phyloP scores from a whole-genome alignment of 2,888 invertebrate genomes.

The Agelastica alni region DNA sequence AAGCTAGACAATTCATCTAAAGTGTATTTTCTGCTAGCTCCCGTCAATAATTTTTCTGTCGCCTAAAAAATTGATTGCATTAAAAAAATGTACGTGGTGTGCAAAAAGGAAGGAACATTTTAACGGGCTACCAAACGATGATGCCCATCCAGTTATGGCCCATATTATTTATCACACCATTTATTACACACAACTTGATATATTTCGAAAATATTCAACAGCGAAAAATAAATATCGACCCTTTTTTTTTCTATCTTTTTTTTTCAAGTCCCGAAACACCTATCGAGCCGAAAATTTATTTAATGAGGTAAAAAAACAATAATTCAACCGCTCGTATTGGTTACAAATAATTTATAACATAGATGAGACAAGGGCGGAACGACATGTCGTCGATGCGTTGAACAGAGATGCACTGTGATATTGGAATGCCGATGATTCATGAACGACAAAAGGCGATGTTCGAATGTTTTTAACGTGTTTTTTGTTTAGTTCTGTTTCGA shows the following conservation, averaged over 20 bases:
- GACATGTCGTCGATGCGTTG: conserved; percentile 10
- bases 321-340: conserved; percentile 54
- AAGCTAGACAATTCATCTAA: no score
- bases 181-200: conserved; percentile 53
- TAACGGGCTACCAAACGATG: conserved; percentile 24
- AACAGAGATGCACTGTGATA: conserved; percentile 38
- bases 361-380: conserved; percentile 37
- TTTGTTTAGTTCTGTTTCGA: conserved; percentile 54
- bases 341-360: conserved; percentile 53
- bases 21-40: no score
- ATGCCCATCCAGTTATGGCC: conserved; percentile 30
- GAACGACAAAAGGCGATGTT: conserved; percentile 57
- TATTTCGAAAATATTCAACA: conserved; percentile 53
- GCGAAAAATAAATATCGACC: conserved; percentile 50
- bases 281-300: conserved; percentile 56
- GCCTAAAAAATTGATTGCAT: no score
- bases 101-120: no score
- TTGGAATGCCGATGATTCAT: conserved; percentile 57
- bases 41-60: no score
- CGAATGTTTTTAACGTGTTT: conserved; percentile 54
- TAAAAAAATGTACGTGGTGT: no score
- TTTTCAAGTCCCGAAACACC: conserved; percentile 52
- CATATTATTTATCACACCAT: conserved; percentile 46
- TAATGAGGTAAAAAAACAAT: conserved; percentile 57
- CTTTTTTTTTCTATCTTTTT: conserved; percentile 48